These are phyloP conservation scores for Hyaena hyaena DNA, from an alignment of 2,113 vertebrate species.

Conservation along the genomic window DNA sequence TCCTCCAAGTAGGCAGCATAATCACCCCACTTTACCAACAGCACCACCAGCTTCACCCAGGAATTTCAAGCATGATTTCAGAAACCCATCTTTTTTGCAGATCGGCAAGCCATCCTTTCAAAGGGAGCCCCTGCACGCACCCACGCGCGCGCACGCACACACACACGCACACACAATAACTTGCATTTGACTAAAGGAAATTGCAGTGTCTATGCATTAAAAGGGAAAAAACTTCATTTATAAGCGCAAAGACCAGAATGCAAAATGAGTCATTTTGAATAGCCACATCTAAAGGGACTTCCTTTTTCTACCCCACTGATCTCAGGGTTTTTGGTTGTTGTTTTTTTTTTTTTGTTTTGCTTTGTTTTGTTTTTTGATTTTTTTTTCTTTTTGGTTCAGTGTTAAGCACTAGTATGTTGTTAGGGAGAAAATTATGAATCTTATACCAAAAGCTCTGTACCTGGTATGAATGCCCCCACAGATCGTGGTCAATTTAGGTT, in stretches of 20 bases:
- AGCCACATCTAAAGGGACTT: constrained; percentile 80
- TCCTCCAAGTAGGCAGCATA: constrained; percentile 60
- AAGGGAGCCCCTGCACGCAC: not conserved
- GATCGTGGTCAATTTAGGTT: constrained; percentile 71
- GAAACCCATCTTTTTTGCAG: constrained; percentile 75
- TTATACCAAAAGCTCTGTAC: constrained; percentile 71
- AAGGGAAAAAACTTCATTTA: constrained; percentile 41
- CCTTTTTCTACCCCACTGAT: constrained; percentile 76
- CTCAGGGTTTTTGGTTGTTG: not conserved
- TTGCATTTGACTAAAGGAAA: constrained; percentile 64
- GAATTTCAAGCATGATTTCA: constrained; percentile 71
- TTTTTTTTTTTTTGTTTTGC: not conserved
- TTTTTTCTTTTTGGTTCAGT: constrained; percentile 34
- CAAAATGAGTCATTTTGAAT: constrained; percentile 72
- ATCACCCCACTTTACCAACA: constrained; percentile 57
- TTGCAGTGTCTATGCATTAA: constrained; percentile 51
- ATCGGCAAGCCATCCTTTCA: constrained; percentile 59
- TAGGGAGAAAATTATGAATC: constrained; percentile 17
- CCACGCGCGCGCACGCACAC: not conserved
- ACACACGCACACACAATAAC: constrained; percentile 8
- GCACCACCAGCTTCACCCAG: constrained; percentile 59
- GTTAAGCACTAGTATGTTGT: constrained; percentile 41
- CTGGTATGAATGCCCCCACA: constrained; percentile 74
- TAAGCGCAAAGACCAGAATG: constrained; percentile 73
- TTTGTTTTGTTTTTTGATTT: not conserved